Conservation (phyloP, 2,113 vertebrate species). For the Periophthalmodon schlosseri region DNA sequence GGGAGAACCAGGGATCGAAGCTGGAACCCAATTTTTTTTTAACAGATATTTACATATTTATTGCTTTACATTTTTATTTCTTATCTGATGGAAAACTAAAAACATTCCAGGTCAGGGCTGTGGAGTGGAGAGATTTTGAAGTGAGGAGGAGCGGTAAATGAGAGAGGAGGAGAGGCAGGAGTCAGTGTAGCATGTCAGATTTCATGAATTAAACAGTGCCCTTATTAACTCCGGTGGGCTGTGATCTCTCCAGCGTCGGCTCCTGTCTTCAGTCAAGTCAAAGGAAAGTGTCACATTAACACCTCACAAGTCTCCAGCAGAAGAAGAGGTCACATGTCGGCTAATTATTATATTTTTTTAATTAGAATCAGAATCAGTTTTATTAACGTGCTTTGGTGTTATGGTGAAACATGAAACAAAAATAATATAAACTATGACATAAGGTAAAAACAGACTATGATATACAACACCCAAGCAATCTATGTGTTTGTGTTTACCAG, state of each 20-base stretch:
- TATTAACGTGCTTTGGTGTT: no score
- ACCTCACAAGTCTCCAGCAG: background rate
- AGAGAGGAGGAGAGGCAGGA: slow-evolving; percentile 39
- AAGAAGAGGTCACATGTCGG: background rate
- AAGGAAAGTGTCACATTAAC: background rate
- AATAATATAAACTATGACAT: no score
- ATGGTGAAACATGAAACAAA: no score
- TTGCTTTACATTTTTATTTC: no score
- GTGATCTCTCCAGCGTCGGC: slow-evolving; percentile 27
- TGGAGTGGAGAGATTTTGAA: slow-evolving; percentile 50
- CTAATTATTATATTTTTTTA: background rate
- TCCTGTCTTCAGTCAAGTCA: slow-evolving; percentile 5
- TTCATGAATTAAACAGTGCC: slow-evolving; percentile 72
- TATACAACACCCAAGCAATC: no score
- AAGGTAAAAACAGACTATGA: no score
- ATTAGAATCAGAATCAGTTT: no score
- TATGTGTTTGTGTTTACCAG: no score
- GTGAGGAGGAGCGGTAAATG: slow-evolving; percentile 34
- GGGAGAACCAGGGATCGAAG: no score
- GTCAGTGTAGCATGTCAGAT: slow-evolving; percentile 64
- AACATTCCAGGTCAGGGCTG: slow-evolving; percentile 34
- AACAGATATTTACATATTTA: no score
- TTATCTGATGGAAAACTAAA: no score
- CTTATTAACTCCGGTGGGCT: slow-evolving; percentile 59
- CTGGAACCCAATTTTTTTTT: no score